A percentile compares a stretch with the other conserved stretches of the same genome.
Conservation (phyloP, 2,888 invertebrate species). For the Unio delphinus region DNA sequence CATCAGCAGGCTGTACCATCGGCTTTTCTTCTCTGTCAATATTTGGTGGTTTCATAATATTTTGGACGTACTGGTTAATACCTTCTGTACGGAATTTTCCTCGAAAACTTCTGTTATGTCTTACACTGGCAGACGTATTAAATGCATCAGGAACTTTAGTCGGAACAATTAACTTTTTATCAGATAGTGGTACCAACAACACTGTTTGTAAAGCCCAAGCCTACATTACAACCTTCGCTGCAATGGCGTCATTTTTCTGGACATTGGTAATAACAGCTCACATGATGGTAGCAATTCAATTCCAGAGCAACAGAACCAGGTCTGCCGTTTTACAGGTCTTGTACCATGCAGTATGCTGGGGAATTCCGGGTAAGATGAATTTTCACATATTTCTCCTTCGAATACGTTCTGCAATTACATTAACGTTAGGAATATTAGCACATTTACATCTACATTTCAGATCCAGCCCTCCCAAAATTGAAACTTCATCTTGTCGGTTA, state of each 20-base stretch:
- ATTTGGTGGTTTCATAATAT: conserved; percentile 19
- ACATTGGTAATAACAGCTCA: conserved; percentile 15
- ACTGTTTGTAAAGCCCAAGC: conserved; percentile 13
- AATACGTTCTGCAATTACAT: too few relatives aligned
- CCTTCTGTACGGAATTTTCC: conserved; percentile 16
- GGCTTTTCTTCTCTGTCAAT: conserved; percentile 14
- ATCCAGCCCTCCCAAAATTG: too few relatives aligned
- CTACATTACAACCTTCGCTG: conserved; percentile 10
- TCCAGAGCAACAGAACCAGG: conserved; percentile 1
- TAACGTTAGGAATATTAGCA: too few relatives aligned
- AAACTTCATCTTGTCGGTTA: too few relatives aligned
- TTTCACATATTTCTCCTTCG: too few relatives aligned
- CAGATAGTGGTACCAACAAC: background rate
- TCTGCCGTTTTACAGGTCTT: conserved; percentile 4
- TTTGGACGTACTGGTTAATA: conserved; percentile 14
- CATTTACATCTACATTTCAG: too few relatives aligned
- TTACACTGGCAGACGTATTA: conserved; percentile 26
- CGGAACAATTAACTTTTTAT: conserved; percentile 6
- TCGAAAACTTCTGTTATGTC: conserved; percentile 19
- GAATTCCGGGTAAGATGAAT: conserved; percentile 11
- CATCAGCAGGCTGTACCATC: conserved; percentile 1
- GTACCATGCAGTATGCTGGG: conserved; percentile 13
- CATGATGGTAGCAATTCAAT: conserved; percentile 7
- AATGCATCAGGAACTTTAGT: conserved; percentile 11
- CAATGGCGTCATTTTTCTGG: conserved; percentile 19